Conservation (phyloP, 2,888 invertebrate species). For the Hydriomena furcata region DNA sequence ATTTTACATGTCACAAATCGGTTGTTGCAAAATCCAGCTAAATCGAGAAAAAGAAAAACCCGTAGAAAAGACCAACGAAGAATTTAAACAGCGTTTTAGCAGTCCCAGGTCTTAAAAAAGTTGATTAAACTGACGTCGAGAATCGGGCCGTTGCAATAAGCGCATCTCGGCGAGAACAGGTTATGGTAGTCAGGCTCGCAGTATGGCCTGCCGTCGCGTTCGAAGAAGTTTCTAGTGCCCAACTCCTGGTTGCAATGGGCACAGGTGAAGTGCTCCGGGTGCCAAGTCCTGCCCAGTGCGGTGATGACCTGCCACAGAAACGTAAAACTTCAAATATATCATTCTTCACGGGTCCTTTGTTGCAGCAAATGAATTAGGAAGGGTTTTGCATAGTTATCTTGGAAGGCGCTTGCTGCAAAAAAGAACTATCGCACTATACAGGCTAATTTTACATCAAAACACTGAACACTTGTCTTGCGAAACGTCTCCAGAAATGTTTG, state of each 20-base stretch:
- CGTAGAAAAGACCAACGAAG: too few species aligned
- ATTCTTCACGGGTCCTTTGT: too few species aligned
- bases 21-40: too few species aligned
- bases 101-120: not conserved
- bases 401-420: not conserved
- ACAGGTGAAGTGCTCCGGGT: slow-evolving; percentile 99
- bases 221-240: slow-evolving; percentile 99
- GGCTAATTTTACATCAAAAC: not conserved
- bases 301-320: slow-evolving; percentile 88
- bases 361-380: too few species aligned
- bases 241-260: slow-evolving; percentile 98
- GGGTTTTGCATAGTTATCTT: not conserved
- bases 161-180: slow-evolving; percentile 98
- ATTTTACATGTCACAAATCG: not conserved
- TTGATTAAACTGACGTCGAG: slow-evolving; percentile 91
- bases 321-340: slow-evolving; percentile 29
- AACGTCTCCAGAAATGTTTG: not conserved
- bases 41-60: too few species aligned
- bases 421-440: not conserved
- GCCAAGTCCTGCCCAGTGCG: slow-evolving; percentile 99
- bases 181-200: slow-evolving; percentile 99
- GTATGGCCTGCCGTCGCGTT: slow-evolving; percentile 97
- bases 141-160: slow-evolving; percentile 99
- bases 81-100: not conserved
- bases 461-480: slow-evolving; percentile 14